A percentile compares a stretch with the other conserved stretches of the same genome.
Conservation (phyloP, 1,140 invertebrate species). For the Stegodyphus dumicola region DNA sequence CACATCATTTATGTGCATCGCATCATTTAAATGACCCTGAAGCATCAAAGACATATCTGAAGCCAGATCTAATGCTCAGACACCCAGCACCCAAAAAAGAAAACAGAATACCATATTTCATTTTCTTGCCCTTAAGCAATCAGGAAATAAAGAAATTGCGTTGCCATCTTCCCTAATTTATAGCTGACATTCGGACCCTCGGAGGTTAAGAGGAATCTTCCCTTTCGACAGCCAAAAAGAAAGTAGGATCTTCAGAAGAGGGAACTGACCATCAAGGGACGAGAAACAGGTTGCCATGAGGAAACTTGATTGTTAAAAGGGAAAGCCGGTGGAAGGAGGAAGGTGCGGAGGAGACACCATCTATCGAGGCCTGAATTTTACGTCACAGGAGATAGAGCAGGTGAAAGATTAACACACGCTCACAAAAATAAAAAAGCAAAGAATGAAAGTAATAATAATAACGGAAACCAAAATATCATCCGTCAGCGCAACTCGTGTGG, state of each 20-base stretch:
- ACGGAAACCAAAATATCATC: slow-evolving; percentile 57
- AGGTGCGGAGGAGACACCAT: neutral
- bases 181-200: slow-evolving; percentile 16
- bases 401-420: slow-evolving; percentile 44
- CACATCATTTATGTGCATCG: too few relatives aligned
- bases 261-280: slow-evolving; percentile 10
- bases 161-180: slow-evolving; percentile 28
- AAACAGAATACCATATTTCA: too few relatives aligned
- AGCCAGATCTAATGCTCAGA: too few relatives aligned
- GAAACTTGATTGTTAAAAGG: slow-evolving; percentile 23
- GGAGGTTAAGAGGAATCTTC: slow-evolving; percentile 28
- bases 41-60: too few relatives aligned
- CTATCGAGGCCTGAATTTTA: slow-evolving; percentile 12
- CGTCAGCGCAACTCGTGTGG: slow-evolving; percentile 16
- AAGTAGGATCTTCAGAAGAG: neutral
- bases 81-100: too few relatives aligned
- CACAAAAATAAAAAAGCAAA: neutral
- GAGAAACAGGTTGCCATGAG: slow-evolving; percentile 34
- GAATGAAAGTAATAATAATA: slow-evolving; percentile 22
- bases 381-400: slow-evolving; percentile 24
- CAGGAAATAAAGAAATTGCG: slow-evolving; percentile 13
- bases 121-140: neutral
- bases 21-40: too few relatives aligned
- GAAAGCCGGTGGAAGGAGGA: slow-evolving; percentile 5
- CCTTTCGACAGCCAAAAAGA: neutral